Evolutionary conservation across 2,888 invertebrate genomes (phyloP).

Genomic region (Mesodorylaimus sp.): DNA sequence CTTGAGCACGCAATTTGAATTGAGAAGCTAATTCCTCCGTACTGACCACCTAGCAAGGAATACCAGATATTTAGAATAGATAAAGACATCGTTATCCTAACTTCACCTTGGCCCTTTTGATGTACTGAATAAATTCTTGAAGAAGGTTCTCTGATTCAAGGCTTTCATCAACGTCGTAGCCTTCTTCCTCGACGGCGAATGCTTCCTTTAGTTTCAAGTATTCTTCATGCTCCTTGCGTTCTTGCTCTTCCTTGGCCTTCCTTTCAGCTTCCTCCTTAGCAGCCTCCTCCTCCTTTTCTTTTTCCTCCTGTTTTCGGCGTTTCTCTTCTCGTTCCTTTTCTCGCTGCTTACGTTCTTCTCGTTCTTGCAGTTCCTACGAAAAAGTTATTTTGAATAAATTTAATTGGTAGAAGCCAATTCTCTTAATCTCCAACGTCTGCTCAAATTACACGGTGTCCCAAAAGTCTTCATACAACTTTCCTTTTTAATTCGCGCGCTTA

Average conservation of each 20-base stretch:
- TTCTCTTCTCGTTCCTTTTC: slow-evolving; percentile 20
- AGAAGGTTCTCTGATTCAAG: slow-evolving; percentile 4
- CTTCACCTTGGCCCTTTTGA: slow-evolving; percentile 21
- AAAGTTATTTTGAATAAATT: neutral
- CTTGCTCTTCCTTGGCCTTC: slow-evolving; percentile 23
- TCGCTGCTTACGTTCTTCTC: slow-evolving; percentile 23
- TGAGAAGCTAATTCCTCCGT: slow-evolving; percentile 26
- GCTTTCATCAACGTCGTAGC: slow-evolving; percentile 8
- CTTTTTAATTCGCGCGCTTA: too few species aligned
- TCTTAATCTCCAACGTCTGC: neutral
- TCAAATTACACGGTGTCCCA: too few species aligned
- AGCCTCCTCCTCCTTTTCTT: slow-evolving; percentile 16
- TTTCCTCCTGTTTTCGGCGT: slow-evolving; percentile 14
- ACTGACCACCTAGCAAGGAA: slow-evolving; percentile 21
- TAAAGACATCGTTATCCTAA: neutral
- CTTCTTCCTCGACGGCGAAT: slow-evolving; percentile 20
- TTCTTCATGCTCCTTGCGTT: slow-evolving; percentile 24
- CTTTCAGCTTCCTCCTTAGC: slow-evolving; percentile 17
- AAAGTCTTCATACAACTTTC: too few species aligned
- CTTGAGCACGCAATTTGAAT: slow-evolving; percentile 26
- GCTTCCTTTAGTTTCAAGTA: slow-evolving; percentile 25
- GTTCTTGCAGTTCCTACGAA: slow-evolving; percentile 20
- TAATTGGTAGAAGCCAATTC: neutral
- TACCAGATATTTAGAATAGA: neutral
- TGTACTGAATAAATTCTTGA: slow-evolving; percentile 21